Evolutionary conservation across 2,888 invertebrate genomes (phyloP).

Genomic region (Camponotus fellah): DNA sequence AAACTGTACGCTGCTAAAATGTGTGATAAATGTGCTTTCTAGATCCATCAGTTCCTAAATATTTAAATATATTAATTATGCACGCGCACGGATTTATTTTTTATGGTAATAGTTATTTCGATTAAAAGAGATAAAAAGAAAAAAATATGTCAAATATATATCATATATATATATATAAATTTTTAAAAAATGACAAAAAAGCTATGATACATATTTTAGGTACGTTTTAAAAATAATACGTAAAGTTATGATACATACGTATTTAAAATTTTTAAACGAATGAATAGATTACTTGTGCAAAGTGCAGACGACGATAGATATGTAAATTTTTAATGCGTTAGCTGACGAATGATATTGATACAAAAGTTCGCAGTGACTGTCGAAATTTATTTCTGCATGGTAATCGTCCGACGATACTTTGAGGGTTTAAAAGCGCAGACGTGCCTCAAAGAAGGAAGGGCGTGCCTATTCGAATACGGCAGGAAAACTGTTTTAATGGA

Average conservation of each 20-base stretch:
- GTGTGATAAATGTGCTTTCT: slow-evolving; percentile 30
- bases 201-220: background rate
- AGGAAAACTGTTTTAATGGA: slow-evolving; percentile 65
- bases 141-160: background rate
- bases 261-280: background rate
- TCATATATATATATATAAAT: background rate
- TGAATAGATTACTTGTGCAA: background rate
- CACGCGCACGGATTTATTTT: no score
- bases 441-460: slow-evolving; percentile 30
- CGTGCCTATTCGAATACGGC: slow-evolving; percentile 28
- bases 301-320: background rate
- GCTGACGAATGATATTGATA: slow-evolving; percentile 2
- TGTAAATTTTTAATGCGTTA: slow-evolving; percentile 5
- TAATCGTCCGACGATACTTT: slow-evolving; percentile 39
- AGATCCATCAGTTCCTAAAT: slow-evolving; percentile 18
- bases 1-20: slow-evolving; percentile 19
- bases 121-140: background rate
- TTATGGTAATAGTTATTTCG: background rate
- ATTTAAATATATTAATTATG: slow-evolving; percentile 6
- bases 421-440: slow-evolving; percentile 20
- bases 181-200: background rate
- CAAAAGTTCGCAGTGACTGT: background rate
- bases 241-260: background rate
- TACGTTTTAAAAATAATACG: background rate
- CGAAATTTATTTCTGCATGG: slow-evolving; percentile 23